These are phyloP conservation scores for Actinernus sp. DNA, from an alignment of 92 coral and sea anemone species.

Conservation along the genomic window DNA sequence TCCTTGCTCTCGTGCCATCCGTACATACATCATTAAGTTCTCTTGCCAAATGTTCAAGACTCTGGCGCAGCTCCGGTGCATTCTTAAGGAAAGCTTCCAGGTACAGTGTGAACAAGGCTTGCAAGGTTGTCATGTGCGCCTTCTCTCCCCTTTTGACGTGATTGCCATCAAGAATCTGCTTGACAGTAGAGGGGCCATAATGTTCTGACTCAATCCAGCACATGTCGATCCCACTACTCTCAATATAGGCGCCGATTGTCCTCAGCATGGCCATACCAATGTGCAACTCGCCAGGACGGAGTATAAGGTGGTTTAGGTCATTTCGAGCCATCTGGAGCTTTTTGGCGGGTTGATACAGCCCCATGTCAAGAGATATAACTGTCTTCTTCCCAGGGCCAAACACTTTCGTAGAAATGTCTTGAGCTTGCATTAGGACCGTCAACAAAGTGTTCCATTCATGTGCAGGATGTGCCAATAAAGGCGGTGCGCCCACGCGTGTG, in stretches of 20 bases:
- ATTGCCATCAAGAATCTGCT: slow-evolving; percentile 51
- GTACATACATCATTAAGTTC: slow-evolving; percentile 16
- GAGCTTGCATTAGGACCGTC: slow-evolving; percentile 37
- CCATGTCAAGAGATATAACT: slow-evolving; percentile 6
- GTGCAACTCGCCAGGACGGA: slow-evolving; percentile 28
- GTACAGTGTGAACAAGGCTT: slow-evolving; percentile 35
- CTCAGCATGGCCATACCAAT: slow-evolving; percentile 44
- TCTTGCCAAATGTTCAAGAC: slow-evolving; percentile 5
- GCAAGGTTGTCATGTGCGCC: slow-evolving; percentile 59
- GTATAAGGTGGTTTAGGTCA: slow-evolving; percentile 33
- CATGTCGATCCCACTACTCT: slow-evolving; percentile 41
- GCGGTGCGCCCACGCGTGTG: no score
- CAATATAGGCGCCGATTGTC: slow-evolving; percentile 30
- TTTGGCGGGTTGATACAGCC: slow-evolving; percentile 13
- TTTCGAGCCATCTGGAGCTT: slow-evolving; percentile 23
- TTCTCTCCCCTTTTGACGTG: slow-evolving; percentile 59
- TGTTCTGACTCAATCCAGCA: slow-evolving; percentile 50
- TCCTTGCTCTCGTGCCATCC: neutral
- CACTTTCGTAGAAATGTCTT: neutral
- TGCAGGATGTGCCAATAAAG: slow-evolving; percentile 28
- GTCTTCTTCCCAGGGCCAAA: slow-evolving; percentile 16
- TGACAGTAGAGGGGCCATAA: slow-evolving; percentile 54
- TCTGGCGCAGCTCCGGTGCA: slow-evolving; percentile 10
- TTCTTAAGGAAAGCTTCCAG: slow-evolving; percentile 21
- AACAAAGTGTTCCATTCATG: slow-evolving; percentile 28